Conservation (phyloP, 2,888 invertebrate species). For the Chrysolina americana region DNA sequence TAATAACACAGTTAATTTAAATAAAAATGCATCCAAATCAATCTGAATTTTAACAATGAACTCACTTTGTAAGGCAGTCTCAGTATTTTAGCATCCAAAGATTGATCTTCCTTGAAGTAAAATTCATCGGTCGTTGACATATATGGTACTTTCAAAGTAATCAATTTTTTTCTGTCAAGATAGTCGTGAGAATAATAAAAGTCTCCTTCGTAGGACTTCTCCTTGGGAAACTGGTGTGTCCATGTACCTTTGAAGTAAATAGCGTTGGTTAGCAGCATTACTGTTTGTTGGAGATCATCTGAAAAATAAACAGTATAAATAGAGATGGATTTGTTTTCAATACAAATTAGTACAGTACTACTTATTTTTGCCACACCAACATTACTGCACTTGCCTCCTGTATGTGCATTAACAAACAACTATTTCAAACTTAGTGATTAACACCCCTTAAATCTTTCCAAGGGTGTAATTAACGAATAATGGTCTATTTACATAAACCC, state of each 20-base stretch:
- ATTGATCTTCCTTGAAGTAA: conserved; percentile 75
- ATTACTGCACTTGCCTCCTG: too few relatives aligned
- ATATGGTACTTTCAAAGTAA: conserved; percentile 72
- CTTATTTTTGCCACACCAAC: too few relatives aligned
- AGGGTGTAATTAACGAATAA: too few relatives aligned
- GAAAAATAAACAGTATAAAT: conserved; percentile 52
- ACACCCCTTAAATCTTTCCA: too few relatives aligned
- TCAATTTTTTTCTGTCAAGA: conserved; percentile 38
- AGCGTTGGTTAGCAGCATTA: conserved; percentile 80
- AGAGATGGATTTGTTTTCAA: background rate
- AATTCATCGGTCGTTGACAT: conserved; percentile 81
- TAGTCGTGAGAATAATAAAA: conserved; percentile 75
- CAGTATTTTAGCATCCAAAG: conserved; percentile 80
- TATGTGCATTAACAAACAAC: too few relatives aligned
- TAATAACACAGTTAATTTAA: too few relatives aligned
- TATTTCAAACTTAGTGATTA: too few relatives aligned
- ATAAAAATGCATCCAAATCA: too few relatives aligned
- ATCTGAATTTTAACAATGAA: background rate
- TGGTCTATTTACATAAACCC: too few relatives aligned
- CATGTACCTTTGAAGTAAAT: conserved; percentile 88
- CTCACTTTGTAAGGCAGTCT: conserved; percentile 81
- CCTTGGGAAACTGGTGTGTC: conserved; percentile 78
- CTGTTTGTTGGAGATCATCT: conserved; percentile 75
- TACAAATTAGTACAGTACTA: background rate
- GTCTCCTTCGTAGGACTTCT: conserved; percentile 72